Conservation (phyloP, 2,888 invertebrate genomes). For the Rapana venosa region DNA sequence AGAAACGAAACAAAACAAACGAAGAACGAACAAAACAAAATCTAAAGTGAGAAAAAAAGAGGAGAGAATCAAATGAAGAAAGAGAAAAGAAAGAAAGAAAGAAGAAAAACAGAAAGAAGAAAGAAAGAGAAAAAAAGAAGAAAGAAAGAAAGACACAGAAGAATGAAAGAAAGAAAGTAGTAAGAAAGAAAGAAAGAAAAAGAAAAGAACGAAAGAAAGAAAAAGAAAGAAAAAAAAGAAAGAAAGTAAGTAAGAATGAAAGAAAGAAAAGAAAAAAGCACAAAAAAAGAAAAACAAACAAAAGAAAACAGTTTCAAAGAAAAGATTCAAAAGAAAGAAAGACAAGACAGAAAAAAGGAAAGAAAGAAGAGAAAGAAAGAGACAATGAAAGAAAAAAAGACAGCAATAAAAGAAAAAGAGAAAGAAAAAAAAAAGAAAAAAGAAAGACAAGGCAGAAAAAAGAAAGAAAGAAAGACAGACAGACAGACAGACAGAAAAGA, state of each 20-base stretch:
- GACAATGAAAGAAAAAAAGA: too few species aligned
- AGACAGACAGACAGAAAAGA: too few species aligned
- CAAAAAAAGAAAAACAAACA: not conserved
- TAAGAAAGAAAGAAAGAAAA: not conserved
- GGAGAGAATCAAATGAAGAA: not conserved
- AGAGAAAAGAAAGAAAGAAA: not conserved
- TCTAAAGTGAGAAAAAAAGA: not conserved
- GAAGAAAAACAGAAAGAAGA: not conserved
- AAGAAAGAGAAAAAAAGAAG: not conserved
- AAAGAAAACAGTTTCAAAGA: too few species aligned
- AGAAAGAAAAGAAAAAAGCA: not conserved
- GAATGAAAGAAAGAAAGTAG: not conserved
- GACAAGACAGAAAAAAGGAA: too few species aligned
- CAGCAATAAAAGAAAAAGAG: too few species aligned
- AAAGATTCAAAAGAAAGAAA: too few species aligned
- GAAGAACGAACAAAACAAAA: not conserved
- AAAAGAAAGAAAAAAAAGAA: not conserved
- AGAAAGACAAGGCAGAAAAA: too few species aligned
- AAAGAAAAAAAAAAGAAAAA: too few species aligned
- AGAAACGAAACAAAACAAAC: not conserved
- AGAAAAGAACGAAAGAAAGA: not conserved
- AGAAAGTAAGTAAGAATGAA: not conserved
- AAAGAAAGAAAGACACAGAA: not conserved
- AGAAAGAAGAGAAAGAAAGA: too few species aligned
- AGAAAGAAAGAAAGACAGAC: too few species aligned